Conservation (phyloP, 2,888 invertebrate genomes). For the Lumbricus terrestris region DNA sequence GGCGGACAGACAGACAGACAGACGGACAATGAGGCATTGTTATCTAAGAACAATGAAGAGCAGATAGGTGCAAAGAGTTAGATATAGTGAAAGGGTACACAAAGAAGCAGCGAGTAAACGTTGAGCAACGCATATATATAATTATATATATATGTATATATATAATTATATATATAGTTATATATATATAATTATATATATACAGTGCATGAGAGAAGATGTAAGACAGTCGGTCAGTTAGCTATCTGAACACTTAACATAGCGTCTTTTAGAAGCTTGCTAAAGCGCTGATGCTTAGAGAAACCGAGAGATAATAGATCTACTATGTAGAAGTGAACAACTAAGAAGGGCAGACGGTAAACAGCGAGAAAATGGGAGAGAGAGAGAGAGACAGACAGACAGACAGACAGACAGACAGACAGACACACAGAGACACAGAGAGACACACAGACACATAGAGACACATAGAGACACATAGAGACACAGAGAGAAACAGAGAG, state of each 20-base stretch:
- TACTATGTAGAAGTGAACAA: neutral
- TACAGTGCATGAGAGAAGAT: neutral
- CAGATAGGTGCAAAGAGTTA: neutral
- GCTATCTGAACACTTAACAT: neutral
- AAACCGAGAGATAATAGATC: neutral
- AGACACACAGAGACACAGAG: too few species aligned
- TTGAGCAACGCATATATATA: neutral
- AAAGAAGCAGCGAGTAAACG: neutral
- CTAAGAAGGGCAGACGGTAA: neutral
- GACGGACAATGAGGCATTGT: neutral
- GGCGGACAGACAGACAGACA: too few species aligned
- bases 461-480: too few species aligned
- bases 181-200: too few species aligned
- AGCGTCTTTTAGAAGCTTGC: neutral
- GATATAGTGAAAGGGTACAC: neutral
- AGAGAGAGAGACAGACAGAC: too few species aligned
- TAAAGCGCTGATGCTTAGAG: neutral
- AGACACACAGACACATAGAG: too few species aligned
- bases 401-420: too few species aligned
- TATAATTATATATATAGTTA: too few species aligned
- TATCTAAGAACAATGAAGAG: neutral
- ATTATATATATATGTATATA: too few species aligned
- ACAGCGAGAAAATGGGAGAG: neutral
- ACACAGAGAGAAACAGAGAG: too few species aligned
- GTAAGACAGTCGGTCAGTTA: neutral